These are phyloP conservation scores for Malurus cyaneus DNA, from an alignment of 2,113 vertebrate species.

Conservation along the genomic window DNA sequence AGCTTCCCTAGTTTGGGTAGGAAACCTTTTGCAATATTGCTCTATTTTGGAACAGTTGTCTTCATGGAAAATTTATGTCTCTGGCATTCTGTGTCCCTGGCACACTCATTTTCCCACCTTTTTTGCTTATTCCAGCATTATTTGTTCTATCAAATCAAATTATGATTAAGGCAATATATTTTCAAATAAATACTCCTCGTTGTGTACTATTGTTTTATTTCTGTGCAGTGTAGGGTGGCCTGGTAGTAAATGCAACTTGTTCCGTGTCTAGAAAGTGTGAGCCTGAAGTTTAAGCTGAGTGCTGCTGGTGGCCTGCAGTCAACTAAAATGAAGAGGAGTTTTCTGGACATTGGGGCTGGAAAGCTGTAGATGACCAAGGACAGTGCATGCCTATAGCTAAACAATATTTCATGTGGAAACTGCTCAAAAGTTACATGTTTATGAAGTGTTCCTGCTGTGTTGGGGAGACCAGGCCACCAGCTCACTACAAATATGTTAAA, in stretches of 20 bases:
- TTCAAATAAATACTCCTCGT: neutral
- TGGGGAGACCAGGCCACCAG: neutral
- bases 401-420: neutral
- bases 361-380: neutral
- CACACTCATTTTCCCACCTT: neutral
- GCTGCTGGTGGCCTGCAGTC: neutral
- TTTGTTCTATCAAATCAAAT: neutral
- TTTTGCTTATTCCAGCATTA: neutral
- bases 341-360: neutral
- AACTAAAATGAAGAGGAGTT: neutral
- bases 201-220: neutral
- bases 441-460: fast-evolving
- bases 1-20: neutral
- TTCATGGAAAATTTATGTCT: neutral
- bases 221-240: neutral
- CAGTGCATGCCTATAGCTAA: neutral
- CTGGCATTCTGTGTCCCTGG: neutral
- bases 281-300: neutral
- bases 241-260: neutral
- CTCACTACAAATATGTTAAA: neutral
- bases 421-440: neutral
- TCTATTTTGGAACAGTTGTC: neutral
- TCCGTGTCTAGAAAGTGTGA: neutral
- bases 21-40: neutral
- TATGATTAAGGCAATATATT: neutral